These are phyloP conservation scores for Mnemiopsis leidyi DNA, from an alignment of 37 sponge, comb jelly and placozoan genomes.

Conservation along the genomic window DNA sequence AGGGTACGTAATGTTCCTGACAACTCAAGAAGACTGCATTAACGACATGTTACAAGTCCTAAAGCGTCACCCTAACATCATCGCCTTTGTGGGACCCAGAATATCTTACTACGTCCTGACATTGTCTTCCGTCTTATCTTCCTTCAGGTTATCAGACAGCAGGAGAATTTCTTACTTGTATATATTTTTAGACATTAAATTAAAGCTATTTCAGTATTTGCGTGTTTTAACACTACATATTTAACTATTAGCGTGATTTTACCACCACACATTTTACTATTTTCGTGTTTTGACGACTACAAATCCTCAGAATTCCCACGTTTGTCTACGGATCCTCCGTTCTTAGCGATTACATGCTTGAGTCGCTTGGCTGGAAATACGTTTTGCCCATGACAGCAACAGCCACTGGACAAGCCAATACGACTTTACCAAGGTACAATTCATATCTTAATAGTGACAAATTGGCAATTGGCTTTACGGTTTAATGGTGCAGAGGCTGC, in stretches of 20 bases:
- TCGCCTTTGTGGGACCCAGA: constrained; percentile 27
- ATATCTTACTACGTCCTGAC: background rate
- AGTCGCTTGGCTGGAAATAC: background rate
- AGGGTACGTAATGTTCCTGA: constrained; percentile 2
- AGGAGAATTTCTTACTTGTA: too few relatives aligned
- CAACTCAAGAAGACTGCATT: background rate
- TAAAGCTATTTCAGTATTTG: too few relatives aligned
- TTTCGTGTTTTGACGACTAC: too few relatives aligned
- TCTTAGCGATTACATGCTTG: background rate
- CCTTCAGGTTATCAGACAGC: background rate
- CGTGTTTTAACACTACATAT: too few relatives aligned
- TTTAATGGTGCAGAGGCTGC: too few relatives aligned
- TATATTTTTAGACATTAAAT: too few relatives aligned
- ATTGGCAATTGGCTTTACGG: too few relatives aligned
- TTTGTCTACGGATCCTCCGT: constrained; percentile 28
- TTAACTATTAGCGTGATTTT: too few relatives aligned
- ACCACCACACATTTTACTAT: too few relatives aligned
- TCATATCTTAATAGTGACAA: too few relatives aligned
- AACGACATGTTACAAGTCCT: background rate
- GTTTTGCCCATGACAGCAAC: constrained; percentile 19
- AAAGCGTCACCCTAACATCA: constrained; percentile 8
- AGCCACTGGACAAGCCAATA: constrained; percentile 3
- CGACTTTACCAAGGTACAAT: background rate
- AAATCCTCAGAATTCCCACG: constrained; percentile 31
- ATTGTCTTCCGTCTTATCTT: background rate